phyloP scores from a whole-genome alignment of 2,797 vertebrate genomes.

The Hemitrygon akajei region DNA sequence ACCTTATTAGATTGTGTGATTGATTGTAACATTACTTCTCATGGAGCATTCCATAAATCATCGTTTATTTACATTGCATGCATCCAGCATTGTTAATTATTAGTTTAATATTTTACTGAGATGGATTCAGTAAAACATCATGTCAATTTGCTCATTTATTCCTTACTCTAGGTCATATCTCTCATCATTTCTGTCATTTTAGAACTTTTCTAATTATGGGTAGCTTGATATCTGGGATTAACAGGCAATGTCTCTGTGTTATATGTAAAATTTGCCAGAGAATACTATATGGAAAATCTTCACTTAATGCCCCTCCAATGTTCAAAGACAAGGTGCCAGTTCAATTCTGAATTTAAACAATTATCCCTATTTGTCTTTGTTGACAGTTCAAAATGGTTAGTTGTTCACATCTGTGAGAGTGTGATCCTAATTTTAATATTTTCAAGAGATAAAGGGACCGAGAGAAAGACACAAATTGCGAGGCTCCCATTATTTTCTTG shows the following conservation, averaged over 20 bases:
- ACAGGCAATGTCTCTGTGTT: not conserved
- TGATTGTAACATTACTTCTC: not conserved
- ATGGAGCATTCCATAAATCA: conserved; percentile 6
- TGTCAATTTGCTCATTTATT: conserved; percentile 5
- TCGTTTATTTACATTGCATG: not conserved
- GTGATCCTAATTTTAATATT: not conserved
- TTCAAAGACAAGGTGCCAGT: not conserved
- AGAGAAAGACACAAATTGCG: not conserved
- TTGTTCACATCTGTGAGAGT: not conserved
- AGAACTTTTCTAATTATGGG: conserved; percentile 7
- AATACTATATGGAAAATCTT: not conserved
- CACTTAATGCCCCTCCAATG: not conserved
- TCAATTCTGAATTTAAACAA: not conserved
- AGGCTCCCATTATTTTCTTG: not conserved
- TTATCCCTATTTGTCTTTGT: not conserved
- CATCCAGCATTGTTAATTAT: not conserved
- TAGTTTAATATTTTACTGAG: not conserved
- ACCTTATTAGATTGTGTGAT: not conserved
- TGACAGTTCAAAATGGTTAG: not conserved
- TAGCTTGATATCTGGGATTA: not conserved
- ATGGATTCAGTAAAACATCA: not conserved
- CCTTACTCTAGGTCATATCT: not conserved
- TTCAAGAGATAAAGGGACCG: not conserved
- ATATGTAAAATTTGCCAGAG: not conserved
- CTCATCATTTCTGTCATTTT: conserved; percentile 22